These are phyloP conservation scores for Orcinus orca DNA, from an alignment of 2,113 vertebrate genomes.

Conservation along the genomic window DNA sequence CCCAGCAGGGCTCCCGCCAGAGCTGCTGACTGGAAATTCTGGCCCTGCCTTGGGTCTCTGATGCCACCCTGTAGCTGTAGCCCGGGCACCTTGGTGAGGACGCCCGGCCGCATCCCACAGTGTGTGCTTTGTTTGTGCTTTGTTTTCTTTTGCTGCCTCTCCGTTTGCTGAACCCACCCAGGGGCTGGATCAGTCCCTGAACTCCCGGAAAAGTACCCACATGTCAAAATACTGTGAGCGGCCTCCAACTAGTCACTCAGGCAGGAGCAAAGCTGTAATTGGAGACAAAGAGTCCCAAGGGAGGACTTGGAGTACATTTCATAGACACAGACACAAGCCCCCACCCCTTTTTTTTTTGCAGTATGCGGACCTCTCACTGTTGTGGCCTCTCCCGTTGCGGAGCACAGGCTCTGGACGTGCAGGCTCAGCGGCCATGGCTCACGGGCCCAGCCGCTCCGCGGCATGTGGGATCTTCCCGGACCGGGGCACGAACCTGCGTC, in stretches of 20 bases:
- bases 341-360: rapidly evolving
- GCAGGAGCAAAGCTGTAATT: not conserved
- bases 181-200: not conserved
- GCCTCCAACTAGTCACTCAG: not conserved
- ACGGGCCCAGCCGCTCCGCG: too few species aligned
- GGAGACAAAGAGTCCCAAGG: not conserved
- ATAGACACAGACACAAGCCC: not conserved
- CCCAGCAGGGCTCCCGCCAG: not conserved
- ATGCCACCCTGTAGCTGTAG: not conserved
- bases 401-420: rapidly evolving
- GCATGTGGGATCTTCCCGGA: too few species aligned
- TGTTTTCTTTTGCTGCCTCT: not conserved
- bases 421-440: too few species aligned
- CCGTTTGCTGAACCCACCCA: not conserved
- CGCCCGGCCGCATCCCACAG: rapidly evolving
- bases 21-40: not conserved
- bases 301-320: not conserved
- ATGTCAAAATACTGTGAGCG: not conserved
- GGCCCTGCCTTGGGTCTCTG: not conserved
- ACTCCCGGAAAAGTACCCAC: not conserved
- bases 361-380: too few species aligned
- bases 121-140: not conserved
- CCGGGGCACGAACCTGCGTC: too few species aligned
- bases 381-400: too few species aligned
- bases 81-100: not conserved